Evolutionary conservation across 1,140 invertebrate species (phyloP).

Genomic region (Eufriesea mexicana): DNA sequence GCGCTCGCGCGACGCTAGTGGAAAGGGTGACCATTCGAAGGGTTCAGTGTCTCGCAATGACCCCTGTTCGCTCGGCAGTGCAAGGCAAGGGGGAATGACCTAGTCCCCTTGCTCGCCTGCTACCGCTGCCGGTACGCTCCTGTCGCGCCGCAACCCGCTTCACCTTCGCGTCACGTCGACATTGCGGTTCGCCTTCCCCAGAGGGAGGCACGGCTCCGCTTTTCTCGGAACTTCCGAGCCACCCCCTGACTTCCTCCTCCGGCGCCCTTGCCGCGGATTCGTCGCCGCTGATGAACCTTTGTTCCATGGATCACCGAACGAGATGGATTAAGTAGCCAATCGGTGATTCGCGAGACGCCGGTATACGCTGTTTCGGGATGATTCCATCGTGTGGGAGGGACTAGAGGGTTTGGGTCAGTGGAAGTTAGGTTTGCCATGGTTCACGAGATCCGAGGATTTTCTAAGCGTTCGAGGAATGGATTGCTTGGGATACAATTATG

Average conservation of each 20-base stretch:
- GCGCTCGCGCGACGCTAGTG: slow-evolving; percentile 9
- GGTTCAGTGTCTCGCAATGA: slow-evolving; percentile 76
- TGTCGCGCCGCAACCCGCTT: slow-evolving; percentile 59
- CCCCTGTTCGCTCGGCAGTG: slow-evolving; percentile 68
- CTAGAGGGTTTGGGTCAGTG: too few relatives aligned
- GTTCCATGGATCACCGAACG: not conserved
- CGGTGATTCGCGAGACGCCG: too few relatives aligned
- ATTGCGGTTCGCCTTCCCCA: slow-evolving; percentile 41
- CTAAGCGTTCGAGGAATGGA: too few relatives aligned
- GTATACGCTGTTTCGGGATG: too few relatives aligned
- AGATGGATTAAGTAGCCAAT: not conserved
- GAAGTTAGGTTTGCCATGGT: too few relatives aligned
- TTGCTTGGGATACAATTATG: too few relatives aligned
- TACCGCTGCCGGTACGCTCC: slow-evolving; percentile 40
- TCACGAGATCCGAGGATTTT: too few relatives aligned
- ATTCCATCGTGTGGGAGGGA: too few relatives aligned
- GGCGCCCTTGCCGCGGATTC: not conserved
- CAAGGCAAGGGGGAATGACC: slow-evolving; percentile 76
- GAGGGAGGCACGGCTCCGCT: slow-evolving; percentile 31
- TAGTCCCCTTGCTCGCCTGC: slow-evolving; percentile 64
- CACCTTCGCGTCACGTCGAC: slow-evolving; percentile 47
- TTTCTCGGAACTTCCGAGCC: slow-evolving; percentile 18
- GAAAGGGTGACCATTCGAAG: slow-evolving; percentile 66
- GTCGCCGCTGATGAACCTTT: too few relatives aligned
- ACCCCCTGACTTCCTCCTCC: slow-evolving; percentile 52